Evolutionary conservation across 1,140 invertebrate genomes (phyloP), one percentile per base, ranked within the genome.

Genomic region (Pseudomyrmex dendroicus): DNA sequence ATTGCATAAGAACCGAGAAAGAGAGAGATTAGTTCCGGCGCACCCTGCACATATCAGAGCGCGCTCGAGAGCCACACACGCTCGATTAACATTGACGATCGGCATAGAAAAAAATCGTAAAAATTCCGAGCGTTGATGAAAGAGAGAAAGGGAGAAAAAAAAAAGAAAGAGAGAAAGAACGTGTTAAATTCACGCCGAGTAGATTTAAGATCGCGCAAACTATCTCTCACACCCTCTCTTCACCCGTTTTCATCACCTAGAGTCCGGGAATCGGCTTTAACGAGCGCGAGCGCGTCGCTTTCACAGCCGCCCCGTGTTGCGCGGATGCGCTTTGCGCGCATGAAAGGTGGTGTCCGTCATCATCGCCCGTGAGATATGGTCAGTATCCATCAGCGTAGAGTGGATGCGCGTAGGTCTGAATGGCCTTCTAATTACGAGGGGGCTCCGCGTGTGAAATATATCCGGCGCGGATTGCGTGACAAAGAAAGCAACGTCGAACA

Each of bases 381-480:
- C 66, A 70, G 86, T 88, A 88, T 88, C 86, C 77, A 88, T 88
- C 86, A 87, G 83, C 82, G 86, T 67, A 67, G 70, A 84, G 85
- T 74, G 83, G 86, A 82, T 82, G 86, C 66, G 72, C 66, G 76
- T 77, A 85, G 73, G 85, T 84, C 83, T 88, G 86, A 88, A 88
- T 88, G 86, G 86, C 64, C 85, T 88, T 88, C 86, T 88, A 88
- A 88, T 88, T 88, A 88, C 86, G 86, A 77, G 68, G 68, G 84
- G 84, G 83, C 86, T 57, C 63, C 73, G 64, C 85, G 52, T 74
- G 82, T 87, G 86, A 87, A 87, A 87, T 87, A 87, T 82, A 82
- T 73, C 86, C 73, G 84, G 66, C 73, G 73, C 44, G 68, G 67
- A 82, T 82, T 70, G 70, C 68, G 78, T 66, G 78, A 82, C 78